These are phyloP conservation scores for Morone saxatilis DNA, from an alignment of 2,113 vertebrate genomes.

Conservation along the genomic window DNA sequence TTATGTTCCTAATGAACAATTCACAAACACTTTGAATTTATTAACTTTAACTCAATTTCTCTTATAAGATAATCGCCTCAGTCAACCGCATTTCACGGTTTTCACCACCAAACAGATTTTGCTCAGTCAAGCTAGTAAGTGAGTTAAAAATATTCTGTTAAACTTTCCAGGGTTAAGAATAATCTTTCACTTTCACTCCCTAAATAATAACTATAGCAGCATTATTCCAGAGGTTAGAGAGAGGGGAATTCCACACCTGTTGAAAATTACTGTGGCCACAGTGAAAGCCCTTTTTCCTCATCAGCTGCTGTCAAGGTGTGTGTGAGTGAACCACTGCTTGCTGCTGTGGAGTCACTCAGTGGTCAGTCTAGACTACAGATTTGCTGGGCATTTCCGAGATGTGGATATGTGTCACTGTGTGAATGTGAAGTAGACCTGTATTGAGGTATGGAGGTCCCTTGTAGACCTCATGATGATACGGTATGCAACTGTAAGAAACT, in stretches of 20 bases:
- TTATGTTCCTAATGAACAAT: no score
- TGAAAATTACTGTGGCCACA: neutral
- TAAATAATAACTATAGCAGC: neutral
- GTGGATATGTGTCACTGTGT: slow-evolving; percentile 6
- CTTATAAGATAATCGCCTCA: neutral
- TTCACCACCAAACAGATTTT: neutral
- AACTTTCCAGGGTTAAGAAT: neutral
- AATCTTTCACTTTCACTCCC: neutral
- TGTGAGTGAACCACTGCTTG: slow-evolving; percentile 11
- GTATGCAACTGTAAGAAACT: neutral
- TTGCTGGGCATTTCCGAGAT: slow-evolving; percentile 9
- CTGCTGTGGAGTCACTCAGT: slow-evolving; percentile 28
- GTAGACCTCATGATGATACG: neutral
- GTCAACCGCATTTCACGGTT: neutral
- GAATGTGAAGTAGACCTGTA: neutral
- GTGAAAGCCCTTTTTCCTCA: neutral
- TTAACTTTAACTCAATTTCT: neutral
- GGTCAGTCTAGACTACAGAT: slow-evolving; percentile 3
- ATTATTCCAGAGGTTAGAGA: neutral
- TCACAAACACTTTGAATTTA: neutral
- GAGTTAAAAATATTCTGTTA: neutral
- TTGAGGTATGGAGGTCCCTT: neutral
- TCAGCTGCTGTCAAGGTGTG: slow-evolving; percentile 19
- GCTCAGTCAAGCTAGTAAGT: neutral
- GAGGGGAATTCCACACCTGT: neutral